Evolutionary conservation across 2,113 vertebrate species (phyloP).

Genomic region (Callionymus lyra): DNA sequence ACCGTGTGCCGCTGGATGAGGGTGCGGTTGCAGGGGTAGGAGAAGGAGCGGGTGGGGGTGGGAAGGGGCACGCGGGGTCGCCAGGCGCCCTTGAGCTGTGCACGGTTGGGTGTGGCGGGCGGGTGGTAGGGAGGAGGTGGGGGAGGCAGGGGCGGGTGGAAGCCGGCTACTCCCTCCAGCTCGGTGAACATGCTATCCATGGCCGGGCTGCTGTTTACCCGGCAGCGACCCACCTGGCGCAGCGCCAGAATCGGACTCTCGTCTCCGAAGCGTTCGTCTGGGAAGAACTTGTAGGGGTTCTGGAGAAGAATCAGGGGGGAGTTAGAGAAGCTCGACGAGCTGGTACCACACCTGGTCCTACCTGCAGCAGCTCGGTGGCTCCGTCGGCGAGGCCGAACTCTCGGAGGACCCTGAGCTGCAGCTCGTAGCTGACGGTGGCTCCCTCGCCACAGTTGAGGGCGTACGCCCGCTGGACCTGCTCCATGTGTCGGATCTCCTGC

Average conservation of each 20-base stretch:
- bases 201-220: conserved; percentile 87
- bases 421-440: conserved; percentile 91
- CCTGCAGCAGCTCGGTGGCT: conserved; percentile 92
- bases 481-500: conserved; percentile 86
- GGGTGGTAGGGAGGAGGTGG: conserved; percentile 93
- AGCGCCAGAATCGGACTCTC: conserved; percentile 90
- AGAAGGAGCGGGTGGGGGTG: conserved; percentile 89
- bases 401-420: conserved; percentile 90
- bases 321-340: not conserved
- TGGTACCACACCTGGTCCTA: conserved; percentile 31
- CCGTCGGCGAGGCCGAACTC: conserved; percentile 90
- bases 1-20: conserved; percentile 76
- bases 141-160: conserved; percentile 88
- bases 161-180: conserved; percentile 87
- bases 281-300: conserved; percentile 98
- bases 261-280: conserved; percentile 92
- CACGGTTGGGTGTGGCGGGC: conserved; percentile 77
- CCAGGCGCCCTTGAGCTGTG: conserved; percentile 87
- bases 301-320: conserved; percentile 39
- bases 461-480: conserved; percentile 91
- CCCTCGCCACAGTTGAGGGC: conserved; percentile 94
- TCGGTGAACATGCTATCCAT: conserved; percentile 94
- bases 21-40: conserved; percentile 90
- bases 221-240: conserved; percentile 84
- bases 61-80: conserved; percentile 84